phyloP scores from a whole-genome alignment of 2,113 vertebrate genomes.

The Cervus canadensis region DNA sequence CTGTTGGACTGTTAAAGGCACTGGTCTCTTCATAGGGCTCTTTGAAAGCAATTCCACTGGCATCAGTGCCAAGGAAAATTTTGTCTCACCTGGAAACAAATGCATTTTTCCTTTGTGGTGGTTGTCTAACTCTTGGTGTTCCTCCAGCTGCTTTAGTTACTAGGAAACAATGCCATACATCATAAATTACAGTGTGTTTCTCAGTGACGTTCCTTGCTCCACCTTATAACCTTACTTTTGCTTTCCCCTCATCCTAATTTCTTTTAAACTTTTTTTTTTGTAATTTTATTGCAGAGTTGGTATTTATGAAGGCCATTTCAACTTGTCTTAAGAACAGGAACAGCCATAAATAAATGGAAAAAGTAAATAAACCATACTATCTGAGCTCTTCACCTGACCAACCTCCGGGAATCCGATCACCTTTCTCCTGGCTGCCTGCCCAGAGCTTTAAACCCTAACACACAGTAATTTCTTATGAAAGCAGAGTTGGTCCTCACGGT shows the following conservation, averaged over 20 bases:
- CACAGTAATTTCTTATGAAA: neutral
- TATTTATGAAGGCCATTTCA: neutral
- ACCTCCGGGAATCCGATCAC: neutral
- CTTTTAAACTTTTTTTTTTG: neutral
- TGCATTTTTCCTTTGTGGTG: neutral
- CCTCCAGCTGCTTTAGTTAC: neutral
- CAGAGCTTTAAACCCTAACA: neutral
- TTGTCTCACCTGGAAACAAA: neutral
- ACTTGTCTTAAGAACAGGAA: neutral
- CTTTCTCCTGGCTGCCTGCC: constrained; percentile 8
- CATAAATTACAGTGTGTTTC: neutral
- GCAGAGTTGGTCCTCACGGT: neutral
- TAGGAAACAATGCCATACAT: neutral
- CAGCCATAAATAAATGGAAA: neutral
- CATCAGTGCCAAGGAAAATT: neutral
- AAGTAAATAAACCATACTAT: neutral
- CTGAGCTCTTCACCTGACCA: neutral
- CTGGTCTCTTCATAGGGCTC: neutral
- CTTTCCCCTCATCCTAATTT: neutral
- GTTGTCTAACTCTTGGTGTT: neutral
- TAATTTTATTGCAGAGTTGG: neutral
- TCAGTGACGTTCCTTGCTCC: neutral
- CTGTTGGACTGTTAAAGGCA: neutral
- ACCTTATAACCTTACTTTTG: neutral
- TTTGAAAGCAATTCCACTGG: neutral